Base-by-base conservation (phyloP, 2,797 vertebrate genomes). In the Gymnocypris eckloni region DNA sequence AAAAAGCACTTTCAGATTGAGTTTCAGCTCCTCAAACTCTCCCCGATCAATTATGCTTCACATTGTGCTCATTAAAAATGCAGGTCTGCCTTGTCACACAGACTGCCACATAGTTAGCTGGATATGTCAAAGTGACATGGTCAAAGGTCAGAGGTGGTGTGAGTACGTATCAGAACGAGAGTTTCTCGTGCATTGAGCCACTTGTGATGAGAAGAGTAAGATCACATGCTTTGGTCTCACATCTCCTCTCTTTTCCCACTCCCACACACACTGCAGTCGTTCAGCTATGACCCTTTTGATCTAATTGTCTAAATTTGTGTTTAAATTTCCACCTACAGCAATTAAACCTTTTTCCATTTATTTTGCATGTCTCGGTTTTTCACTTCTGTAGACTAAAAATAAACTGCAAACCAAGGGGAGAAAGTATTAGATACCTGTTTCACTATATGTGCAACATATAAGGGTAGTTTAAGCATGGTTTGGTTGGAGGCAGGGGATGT, bases 391-490 rank as follows among this genome's bases (percentile, higher is more conserved):
- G 56, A 15, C 41, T 83, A 45, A 59, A 61, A 71, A 64, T 69
- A 33, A 9, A 25, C 43, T 37, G 33, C 61, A 82, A 70, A 87
- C 64, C 54, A 77, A 39, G 61, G 39, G 25, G 25, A 28, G 54
- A 73, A 59, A 16, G 39, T 61, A 43, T 86, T 33, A 85, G 52
- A 33, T 87, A 13, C 45, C 76, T 6, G 9, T 85, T 80, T 61
- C 39, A 71, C n/a, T n/a, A 41, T 85, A 86, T 45, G 45, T 54
- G 45, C 71, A 76, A 82, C 71, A 37, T 37, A 37, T 43, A 41
- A 81, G 59, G 64, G 48, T 16, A 72, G 41, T 79, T 84, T 28
- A 82, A 73, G 85, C 52, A 84, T 45, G 61, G 52, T 81, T 69
- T 50, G 11, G 25, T 33, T 0, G 56, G 12, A 15, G 56, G 25